These are phyloP conservation scores for Cercopithecus petaurista DNA, from an alignment of 2,797 vertebrate species.

Conservation along the genomic window DNA sequence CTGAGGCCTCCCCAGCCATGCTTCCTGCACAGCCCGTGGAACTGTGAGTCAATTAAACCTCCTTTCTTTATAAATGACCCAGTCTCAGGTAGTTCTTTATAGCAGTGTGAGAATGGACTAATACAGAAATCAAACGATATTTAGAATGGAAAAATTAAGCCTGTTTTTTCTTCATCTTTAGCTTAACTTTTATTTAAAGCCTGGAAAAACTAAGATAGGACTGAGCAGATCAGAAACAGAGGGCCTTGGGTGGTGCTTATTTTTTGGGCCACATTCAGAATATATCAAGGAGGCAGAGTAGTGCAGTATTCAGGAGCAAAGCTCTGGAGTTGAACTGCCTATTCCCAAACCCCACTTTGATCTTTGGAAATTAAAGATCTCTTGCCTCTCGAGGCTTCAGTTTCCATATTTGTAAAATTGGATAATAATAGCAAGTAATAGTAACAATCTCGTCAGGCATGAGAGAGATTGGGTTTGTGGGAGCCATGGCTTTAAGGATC, in stretches of 20 bases:
- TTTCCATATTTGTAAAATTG: neutral
- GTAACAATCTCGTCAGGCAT: neutral
- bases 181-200: neutral
- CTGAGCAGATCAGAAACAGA: neutral
- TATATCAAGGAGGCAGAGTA: neutral
- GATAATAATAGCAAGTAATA: neutral
- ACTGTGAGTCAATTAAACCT: neutral
- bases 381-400: neutral
- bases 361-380: neutral
- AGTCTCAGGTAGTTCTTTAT: neutral
- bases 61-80: neutral
- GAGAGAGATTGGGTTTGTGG: neutral
- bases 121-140: neutral
- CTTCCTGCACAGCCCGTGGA: neutral
- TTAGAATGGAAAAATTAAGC: neutral
- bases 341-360: neutral
- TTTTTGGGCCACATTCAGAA: fast-evolving
- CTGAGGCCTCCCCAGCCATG: neutral
- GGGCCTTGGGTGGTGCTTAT: neutral
- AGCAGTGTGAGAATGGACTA: neutral
- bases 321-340: neutral
- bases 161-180: neutral
- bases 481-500: neutral
- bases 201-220: neutral
- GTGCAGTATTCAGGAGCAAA: neutral